Percentiles rank a stretch among this genome's conserved stretches.
Conservation (phyloP, 35 echinoderm and acorn worm species). For the Anneissia japonica region DNA sequence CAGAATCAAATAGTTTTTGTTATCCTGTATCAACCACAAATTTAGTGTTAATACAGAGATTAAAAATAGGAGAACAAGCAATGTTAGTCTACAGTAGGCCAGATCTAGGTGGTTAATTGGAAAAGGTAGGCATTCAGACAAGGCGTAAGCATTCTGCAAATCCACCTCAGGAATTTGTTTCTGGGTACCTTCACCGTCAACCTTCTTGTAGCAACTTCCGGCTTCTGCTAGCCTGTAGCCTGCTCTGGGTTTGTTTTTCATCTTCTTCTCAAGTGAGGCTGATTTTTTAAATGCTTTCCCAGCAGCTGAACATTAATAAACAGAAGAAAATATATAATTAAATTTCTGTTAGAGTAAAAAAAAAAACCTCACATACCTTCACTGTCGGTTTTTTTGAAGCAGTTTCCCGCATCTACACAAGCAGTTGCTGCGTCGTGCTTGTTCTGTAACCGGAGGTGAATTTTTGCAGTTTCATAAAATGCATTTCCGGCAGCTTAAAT, state of each 20-base stretch:
- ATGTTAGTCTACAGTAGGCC: too few relatives aligned
- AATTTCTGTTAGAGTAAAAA: not conserved
- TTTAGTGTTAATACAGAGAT: too few relatives aligned
- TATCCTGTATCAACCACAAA: too few relatives aligned
- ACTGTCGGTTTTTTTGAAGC: constrained; percentile 72
- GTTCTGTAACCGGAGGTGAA: constrained; percentile 38
- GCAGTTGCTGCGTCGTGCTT: constrained; percentile 86
- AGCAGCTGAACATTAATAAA: not conserved
- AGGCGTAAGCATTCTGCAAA: not conserved
- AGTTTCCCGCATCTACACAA: constrained; percentile 88
- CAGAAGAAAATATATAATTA: not conserved
- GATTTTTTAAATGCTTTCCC: not conserved
- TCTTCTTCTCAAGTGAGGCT: not conserved
- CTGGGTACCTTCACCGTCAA: not conserved
- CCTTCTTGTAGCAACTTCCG: not conserved
- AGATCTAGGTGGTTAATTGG: too few relatives aligned
- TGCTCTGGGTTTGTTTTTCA: not conserved
- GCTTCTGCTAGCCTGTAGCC: not conserved
- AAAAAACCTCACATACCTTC: constrained; percentile 26
- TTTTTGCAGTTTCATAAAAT: constrained; percentile 59
- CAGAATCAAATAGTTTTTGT: too few relatives aligned
- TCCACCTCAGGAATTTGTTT: not conserved
- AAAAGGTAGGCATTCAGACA: not conserved
- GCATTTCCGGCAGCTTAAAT: constrained; percentile 83
- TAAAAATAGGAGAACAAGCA: too few relatives aligned